Conservation (phyloP, 2,888 invertebrate genomes). For the Ectemnius continuus region DNA sequence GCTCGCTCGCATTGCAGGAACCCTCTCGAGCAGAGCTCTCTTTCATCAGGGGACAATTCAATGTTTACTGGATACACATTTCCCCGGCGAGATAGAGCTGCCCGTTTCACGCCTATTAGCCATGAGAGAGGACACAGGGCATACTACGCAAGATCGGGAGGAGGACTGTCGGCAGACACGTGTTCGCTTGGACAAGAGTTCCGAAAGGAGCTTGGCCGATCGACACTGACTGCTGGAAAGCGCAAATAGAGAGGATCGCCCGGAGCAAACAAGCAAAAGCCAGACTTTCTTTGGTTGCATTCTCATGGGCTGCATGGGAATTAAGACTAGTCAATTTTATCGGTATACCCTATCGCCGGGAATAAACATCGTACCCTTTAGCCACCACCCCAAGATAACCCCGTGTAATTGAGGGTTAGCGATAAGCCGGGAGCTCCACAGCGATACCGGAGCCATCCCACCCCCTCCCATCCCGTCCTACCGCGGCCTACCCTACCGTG, state of each 20-base stretch:
- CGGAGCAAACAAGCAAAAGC: constrained; percentile 17
- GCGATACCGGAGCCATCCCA: constrained; percentile 42
- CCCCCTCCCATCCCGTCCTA: constrained; percentile 24
- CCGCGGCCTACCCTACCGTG: constrained; percentile 35
- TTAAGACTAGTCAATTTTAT: constrained; percentile 66
- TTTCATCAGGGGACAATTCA: not conserved
- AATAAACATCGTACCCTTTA: constrained; percentile 69
- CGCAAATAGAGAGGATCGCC: constrained; percentile 4
- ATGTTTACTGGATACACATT: not conserved
- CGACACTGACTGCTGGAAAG: constrained; percentile 1
- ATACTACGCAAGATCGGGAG: too few species aligned
- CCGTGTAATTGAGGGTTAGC: constrained; percentile 67
- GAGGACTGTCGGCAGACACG: too few species aligned
- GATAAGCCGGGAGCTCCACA: constrained; percentile 61
- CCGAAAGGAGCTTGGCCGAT: not conserved
- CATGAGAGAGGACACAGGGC: too few species aligned
- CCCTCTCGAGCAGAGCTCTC: not conserved
- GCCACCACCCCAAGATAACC: constrained; percentile 66
- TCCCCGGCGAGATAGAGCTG: too few species aligned
- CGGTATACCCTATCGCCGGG: constrained; percentile 60
- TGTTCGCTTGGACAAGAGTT: too few species aligned
- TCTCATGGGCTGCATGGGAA: constrained; percentile 62
- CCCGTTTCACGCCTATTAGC: too few species aligned
- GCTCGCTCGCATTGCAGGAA: too few species aligned
- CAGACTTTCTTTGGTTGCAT: constrained; percentile 17